Base-by-base conservation (phyloP, 2,113 vertebrate species). In the Coptodon rendalli region DNA sequence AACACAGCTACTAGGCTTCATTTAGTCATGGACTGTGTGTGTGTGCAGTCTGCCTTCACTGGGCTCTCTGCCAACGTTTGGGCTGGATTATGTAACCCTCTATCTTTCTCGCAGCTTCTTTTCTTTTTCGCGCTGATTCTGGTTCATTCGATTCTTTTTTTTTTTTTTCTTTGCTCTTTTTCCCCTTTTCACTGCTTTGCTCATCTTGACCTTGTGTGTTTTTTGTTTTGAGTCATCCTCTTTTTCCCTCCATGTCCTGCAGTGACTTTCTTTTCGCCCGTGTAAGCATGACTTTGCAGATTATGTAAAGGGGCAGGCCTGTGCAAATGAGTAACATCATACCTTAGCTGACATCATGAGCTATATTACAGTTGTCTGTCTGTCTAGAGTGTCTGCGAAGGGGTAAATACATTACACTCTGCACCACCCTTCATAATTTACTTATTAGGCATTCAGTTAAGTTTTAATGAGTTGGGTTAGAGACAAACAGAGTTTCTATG, bases 221-320 rank as follows among this genome's bases (percentile, higher is more conserved):
- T 48, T 78, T 8, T 19, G 22, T 1, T 7, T 14, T 24, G n/a
- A 12, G 7, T 6, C 43, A 14, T n/a, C 29, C 6, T 36, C 29
- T 43, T 24, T 31, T 9, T 16, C 12, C 7, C 13, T 12, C 45
- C 2, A 19, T 14, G 16, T 9, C 10, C 71, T 50, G 24, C 14
- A 31, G 6, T 79, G 6, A n/a, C 10, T 24, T 36, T 40, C 9
- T 3, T 13, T 50, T 3, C 1, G 5, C 9, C 45, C 12, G 27
- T 87, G 82, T 90, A 87, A 92, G 91, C 88, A 81, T 92, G 93
- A 92, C 90, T 66, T 29, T 5, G 91, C 93, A 90, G 85, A 43
- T 89, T 85, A 9, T 53, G 9, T 1, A 40, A 27, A 17, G 50
- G 52, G n/a, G 24, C 91, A 29, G 3, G 1, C 76, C 61, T 31